A percentile compares a stretch with the other conserved stretches of the same genome.
phyloP scores from a whole-genome alignment of 2,113 vertebrate genomes.

The Sinocyclocheilus rhinocerous region DNA sequence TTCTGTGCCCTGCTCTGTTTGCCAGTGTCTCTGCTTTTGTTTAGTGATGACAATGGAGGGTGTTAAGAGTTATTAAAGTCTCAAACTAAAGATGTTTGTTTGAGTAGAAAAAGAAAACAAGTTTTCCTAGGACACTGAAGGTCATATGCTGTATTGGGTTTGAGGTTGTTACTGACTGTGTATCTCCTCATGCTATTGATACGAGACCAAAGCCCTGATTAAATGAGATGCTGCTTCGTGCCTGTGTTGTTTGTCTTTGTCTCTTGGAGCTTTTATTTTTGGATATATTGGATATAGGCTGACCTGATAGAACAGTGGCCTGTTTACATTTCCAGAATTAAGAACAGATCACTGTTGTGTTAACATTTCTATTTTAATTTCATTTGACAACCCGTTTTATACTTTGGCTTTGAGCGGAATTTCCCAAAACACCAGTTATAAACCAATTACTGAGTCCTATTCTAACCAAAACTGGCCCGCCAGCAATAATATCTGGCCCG shows the following conservation, averaged over 20 bases:
- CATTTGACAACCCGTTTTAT: not conserved
- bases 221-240: slow-evolving; percentile 31
- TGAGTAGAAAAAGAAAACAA: slow-evolving; percentile 20
- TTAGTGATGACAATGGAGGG: slow-evolving; percentile 22
- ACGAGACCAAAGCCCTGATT: slow-evolving; percentile 23
- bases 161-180: slow-evolving; percentile 41
- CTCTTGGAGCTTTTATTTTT: slow-evolving; percentile 2
- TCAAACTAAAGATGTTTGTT: slow-evolving; percentile 22
- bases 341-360: not conserved
- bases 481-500: too few relatives aligned
- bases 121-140: slow-evolving; percentile 35
- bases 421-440: not conserved
- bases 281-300: not conserved
- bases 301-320: not conserved
- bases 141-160: slow-evolving; percentile 44
- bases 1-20: slow-evolving; percentile 29
- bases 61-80: slow-evolving; percentile 40
- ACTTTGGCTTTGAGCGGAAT: not conserved
- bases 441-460: too few relatives aligned
- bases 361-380: slow-evolving; percentile 1
- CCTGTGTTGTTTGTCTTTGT: slow-evolving; percentile 26
- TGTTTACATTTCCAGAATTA: not conserved
- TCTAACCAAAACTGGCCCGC: too few relatives aligned
- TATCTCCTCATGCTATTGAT: slow-evolving; percentile 28
- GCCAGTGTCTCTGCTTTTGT: slow-evolving; percentile 46